Percentiles rank a stretch among this genome's conserved stretches.
These are phyloP conservation scores for Limulus polyphemus DNA, from an alignment of 2,888 invertebrate species.

Conservation along the genomic window DNA sequence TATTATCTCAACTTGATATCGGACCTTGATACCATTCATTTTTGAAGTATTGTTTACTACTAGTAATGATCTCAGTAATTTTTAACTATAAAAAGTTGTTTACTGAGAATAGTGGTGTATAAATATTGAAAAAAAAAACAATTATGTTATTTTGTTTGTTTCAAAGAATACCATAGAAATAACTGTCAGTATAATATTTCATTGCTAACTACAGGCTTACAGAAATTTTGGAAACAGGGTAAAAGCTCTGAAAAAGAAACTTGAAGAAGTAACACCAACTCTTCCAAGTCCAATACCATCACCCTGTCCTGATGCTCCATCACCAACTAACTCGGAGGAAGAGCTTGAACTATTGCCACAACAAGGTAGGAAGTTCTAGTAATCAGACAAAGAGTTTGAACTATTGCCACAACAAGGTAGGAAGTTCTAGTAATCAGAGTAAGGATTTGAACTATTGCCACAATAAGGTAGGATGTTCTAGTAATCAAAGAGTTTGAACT, in stretches of 20 bases:
- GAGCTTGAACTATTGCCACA: slow-evolving; percentile 12
- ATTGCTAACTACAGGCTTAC: slow-evolving; percentile 57
- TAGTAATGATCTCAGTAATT: too few relatives aligned
- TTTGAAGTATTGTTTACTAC: too few relatives aligned
- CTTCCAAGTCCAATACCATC: slow-evolving; percentile 51
- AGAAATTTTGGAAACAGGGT: slow-evolving; percentile 84
- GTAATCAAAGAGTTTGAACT: too few relatives aligned
- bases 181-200: not conserved
- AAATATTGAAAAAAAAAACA: too few relatives aligned
- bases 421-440: not conserved
- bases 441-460: not conserved
- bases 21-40: too few relatives aligned
- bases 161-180: too few relatives aligned
- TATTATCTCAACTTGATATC: too few relatives aligned
- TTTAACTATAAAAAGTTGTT: too few relatives aligned
- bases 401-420: not conserved
- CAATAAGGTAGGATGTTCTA: slow-evolving; percentile 1
- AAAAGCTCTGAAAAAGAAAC: slow-evolving; percentile 60
- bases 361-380: not conserved
- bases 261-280: slow-evolving; percentile 64
- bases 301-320: slow-evolving; percentile 56
- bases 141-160: too few relatives aligned
- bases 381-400: not conserved
- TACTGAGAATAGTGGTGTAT: too few relatives aligned
- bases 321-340: slow-evolving; percentile 57